Conservation (phyloP, 2,888 invertebrate genomes). For the Leistus spinibarbis region DNA sequence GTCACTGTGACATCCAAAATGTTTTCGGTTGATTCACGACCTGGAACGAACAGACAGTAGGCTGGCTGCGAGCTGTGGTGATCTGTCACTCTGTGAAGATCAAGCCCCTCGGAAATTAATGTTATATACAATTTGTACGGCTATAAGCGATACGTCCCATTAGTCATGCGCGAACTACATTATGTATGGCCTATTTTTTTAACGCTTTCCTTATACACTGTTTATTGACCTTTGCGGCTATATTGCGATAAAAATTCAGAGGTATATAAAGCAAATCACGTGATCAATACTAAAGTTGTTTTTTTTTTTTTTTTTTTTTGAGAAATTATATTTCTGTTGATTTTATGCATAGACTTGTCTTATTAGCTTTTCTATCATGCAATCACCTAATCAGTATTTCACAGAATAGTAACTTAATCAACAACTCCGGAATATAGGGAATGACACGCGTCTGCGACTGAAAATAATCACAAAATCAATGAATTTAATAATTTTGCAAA, state of each 20-base stretch:
- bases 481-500: too few relatives aligned
- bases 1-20: neutral
- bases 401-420: too few relatives aligned
- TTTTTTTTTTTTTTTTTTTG: too few relatives aligned
- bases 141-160: neutral
- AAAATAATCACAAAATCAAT: too few relatives aligned
- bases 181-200: neutral
- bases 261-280: too few relatives aligned
- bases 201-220: neutral
- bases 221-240: neutral
- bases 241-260: neutral
- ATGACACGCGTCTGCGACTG: too few relatives aligned
- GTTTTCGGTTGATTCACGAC: slow-evolving; percentile 4
- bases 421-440: too few relatives aligned
- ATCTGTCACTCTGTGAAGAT: slow-evolving; percentile 17
- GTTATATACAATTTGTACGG: slow-evolving; percentile 8
- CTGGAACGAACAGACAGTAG: slow-evolving; percentile 19
- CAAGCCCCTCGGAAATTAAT: slow-evolving; percentile 10
- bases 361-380: too few relatives aligned
- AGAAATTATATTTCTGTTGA: too few relatives aligned
- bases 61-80: neutral
- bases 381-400: too few relatives aligned
- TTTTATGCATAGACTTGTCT: too few relatives aligned
- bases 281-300: too few relatives aligned
- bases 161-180: neutral